Evolutionary conservation across 1,140 invertebrate genomes (phyloP), one percentile per base, ranked within the genome.

Genomic region (Drosophila sproati): DNA sequence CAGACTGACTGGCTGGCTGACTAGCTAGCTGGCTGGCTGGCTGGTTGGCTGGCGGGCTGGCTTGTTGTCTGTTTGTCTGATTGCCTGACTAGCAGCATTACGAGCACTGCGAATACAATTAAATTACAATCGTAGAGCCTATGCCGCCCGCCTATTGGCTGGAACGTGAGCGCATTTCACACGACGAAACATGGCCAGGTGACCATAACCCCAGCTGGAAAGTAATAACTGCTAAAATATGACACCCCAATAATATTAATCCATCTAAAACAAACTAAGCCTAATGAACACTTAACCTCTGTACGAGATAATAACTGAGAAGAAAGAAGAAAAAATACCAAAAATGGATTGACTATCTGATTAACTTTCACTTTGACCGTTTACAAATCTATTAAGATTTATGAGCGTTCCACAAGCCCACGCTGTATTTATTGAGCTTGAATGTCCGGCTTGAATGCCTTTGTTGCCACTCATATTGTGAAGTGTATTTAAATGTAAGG

Each of bases 371-470:
- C 78, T 78, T 72, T 56, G 63, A 55, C 57, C 39, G 68, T 56
- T 72, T 63, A 79, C 77, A 76, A 79, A 77, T 77, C 77, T 73
- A 80, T 80, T 73, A 73, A 77, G 70, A 73, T 71, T 66, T 80
- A 77, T 77, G 66, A 71, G 37, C 45, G 43, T 48, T 64, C 71
- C 67, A 62, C 45, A 67, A 64, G 52, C 61, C 75, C 66, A 73
- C 28, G 28, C 41, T 20, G 48, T 48, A 8, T 39, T 39, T 39
- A 0, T 2, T 28, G 31, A 50, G 48, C 34, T 31, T 71, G 52
- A 41, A 56, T 34, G 64, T 78, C 64, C 54, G 68, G 37, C 62
- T 70, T 52, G 47, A 73, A 48, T 59, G 57, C n/a, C 37, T 56
- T 41, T 71, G 68, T 48, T 48, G 41, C 55, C 71, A 41, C 45